phyloP scores from a whole-genome alignment of 2,797 vertebrate species.

The Morelia viridis region DNA sequence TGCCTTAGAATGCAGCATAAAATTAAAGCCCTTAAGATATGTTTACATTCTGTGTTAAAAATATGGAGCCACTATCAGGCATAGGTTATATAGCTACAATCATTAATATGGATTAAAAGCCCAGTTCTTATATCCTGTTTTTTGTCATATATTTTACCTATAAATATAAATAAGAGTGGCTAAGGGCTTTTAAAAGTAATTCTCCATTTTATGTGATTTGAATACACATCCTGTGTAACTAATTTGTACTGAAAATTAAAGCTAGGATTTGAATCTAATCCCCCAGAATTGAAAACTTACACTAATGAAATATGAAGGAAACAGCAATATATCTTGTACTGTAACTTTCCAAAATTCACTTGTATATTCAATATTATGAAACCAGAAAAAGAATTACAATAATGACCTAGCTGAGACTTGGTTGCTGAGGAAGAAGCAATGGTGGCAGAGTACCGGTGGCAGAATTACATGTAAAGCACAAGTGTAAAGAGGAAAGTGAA shows the following conservation, averaged over 20 bases:
- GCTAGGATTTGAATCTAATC: neutral
- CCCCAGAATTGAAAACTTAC: neutral
- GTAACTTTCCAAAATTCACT: neutral
- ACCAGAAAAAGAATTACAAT: neutral
- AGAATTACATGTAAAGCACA: neutral
- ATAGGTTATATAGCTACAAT: neutral
- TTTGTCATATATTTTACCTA: neutral
- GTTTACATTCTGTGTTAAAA: neutral
- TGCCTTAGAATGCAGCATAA: neutral
- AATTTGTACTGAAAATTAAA: conserved; percentile 22
- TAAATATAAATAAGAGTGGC: conserved; percentile 4
- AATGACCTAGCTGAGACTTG: neutral
- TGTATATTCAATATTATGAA: neutral
- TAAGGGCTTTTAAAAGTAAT: neutral
- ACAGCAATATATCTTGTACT: neutral
- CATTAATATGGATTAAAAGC: neutral
- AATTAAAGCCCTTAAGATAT: neutral
- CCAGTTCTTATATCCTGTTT: neutral
- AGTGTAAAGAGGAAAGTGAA: no score
- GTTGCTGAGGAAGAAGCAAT: neutral
- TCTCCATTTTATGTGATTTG: neutral
- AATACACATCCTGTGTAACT: neutral
- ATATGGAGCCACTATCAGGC: neutral
- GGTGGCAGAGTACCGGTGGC: neutral
- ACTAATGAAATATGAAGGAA: neutral